Conservation (phyloP, 2,888 invertebrate species). For the Campaea margaritaria region DNA sequence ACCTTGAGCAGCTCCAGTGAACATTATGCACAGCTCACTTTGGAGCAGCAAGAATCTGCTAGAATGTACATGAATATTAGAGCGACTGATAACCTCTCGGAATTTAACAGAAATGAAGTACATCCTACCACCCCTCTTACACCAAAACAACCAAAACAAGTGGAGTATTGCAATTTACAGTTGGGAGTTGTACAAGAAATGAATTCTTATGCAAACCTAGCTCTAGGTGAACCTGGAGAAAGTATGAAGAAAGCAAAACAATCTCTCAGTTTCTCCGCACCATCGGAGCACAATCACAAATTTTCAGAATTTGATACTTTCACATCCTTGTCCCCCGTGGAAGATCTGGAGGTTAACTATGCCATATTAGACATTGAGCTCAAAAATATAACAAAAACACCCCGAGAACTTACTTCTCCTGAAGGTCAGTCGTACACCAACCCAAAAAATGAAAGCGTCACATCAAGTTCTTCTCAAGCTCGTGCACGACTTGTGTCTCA, state of each 20-base stretch:
- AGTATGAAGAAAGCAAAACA: constrained; percentile 61
- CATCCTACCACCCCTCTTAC: constrained; percentile 69
- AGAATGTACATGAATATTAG: constrained; percentile 78
- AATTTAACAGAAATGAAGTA: constrained; percentile 59
- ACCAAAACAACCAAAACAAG: constrained; percentile 73
- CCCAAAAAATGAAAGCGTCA: constrained; percentile 65
- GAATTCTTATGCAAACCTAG: constrained; percentile 76
- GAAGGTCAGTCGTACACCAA: constrained; percentile 66
- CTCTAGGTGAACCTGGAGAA: constrained; percentile 69
- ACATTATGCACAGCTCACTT: constrained; percentile 76
- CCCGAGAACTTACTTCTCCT: constrained; percentile 62
- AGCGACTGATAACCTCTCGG: constrained; percentile 58
- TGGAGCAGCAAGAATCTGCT: constrained; percentile 69
- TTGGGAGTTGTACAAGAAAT: constrained; percentile 64
- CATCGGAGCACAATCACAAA: constrained; percentile 65
- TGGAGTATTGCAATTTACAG: constrained; percentile 73
- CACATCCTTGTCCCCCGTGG: constrained; percentile 73
- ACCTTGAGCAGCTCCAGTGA: constrained; percentile 77
- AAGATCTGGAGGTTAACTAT: constrained; percentile 88
- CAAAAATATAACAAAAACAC: constrained; percentile 62
- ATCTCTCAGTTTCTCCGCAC: constrained; percentile 49
- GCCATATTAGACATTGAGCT: constrained; percentile 91
- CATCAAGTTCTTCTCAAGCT: constrained; percentile 63
- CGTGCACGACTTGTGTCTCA: constrained; percentile 68
- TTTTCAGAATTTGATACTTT: constrained; percentile 77